Evolutionary conservation across 2,888 invertebrate species (phyloP), one percentile per base, ranked within the genome.

Genomic region (Danaus chrysippus): DNA sequence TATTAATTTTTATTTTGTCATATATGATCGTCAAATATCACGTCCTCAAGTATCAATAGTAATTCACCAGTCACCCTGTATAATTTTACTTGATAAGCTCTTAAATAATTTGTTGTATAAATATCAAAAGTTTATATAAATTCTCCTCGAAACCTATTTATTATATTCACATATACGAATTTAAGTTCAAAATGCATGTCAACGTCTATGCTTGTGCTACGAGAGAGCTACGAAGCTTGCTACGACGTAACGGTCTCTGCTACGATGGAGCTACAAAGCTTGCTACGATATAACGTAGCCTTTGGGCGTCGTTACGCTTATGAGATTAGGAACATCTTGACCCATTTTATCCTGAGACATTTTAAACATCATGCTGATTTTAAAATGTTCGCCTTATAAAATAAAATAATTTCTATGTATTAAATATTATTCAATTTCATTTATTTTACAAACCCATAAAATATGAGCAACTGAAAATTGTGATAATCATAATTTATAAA

Each of bases 271-370:
- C 23, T 34, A 34, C 49, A 17, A 17, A 49, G 49, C 49, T 49
- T 49, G 59, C 61, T 64, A 61, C 66, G 61, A 62, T 63, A 58
- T 65, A 63, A 67, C 65, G 68, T 64, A 60, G 68, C 71, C 70
- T 68, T 66, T 66, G 70, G 71, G 69, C 69, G 65, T 72, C 70
- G 69, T 70, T 72, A 72, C 63, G 63, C 65, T 71, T 68, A 67
- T 67, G 56, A 67, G 69, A 68, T 71, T 69, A 65, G 64, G 66
- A 63, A 65, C 66, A 64, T 65, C 69, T 66, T 68, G 72, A 72
- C 72, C 71, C 67, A 68, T 70, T 70, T 72, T 54, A 62, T 49
- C 62, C 58, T 55, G 58, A 17, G 43, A 61, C 66, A 63, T 66
- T 61, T 63, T 58, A 58, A 61, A 62, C 64, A 49, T 49, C 15